Base-by-base conservation (phyloP, 2,113 vertebrate species). In the Cyprinodon variegatus region DNA sequence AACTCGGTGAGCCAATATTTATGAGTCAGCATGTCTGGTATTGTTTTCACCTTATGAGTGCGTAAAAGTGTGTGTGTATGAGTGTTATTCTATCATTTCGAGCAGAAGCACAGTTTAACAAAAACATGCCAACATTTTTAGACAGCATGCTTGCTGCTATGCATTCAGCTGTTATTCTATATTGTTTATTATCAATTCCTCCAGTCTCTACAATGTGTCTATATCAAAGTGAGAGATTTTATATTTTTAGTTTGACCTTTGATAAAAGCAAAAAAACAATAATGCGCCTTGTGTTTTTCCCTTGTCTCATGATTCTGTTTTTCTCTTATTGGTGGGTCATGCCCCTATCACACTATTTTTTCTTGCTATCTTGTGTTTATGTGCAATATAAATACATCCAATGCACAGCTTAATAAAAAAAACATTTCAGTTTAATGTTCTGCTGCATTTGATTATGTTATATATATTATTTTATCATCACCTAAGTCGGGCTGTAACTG, bases 41-140 rank as follows among this genome's bases (percentile, higher is more conserved):
- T 48, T 72, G 43, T 72, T 72, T 63, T 39, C 60, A 62, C 60
- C 29, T 37, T 11, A 22, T 61, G 22, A 61, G 60, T 38, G 15
- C 12, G 40, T 46, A 1, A 13, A 13, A 11, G 41, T 37, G 41
- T 17, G 57, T 61, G 57, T 36, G 69, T 9, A 29, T 66, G 13
- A 0, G 8, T 67, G 40, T 22, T 15, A 17, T 36, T 57, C 39
- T 46, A 41, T 12, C 9, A n/a, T 8, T 72, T 46, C 20, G 14
- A 38, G 4, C 29, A 71, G 48, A 39, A 69, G 17, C 38, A 15
- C 38, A 10, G n/a, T 37, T 4, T 3, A 46, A 61, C 14, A 17
- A 61, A 53, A 65, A 36, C 61, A 62, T 62, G 2, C 13, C 29
- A 15, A 57, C n/a, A 57, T 57, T 6, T 57, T 20, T 57, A 57